Conservation (phyloP, 2,113 vertebrate species). For the Trochalopteron elliotii region DNA sequence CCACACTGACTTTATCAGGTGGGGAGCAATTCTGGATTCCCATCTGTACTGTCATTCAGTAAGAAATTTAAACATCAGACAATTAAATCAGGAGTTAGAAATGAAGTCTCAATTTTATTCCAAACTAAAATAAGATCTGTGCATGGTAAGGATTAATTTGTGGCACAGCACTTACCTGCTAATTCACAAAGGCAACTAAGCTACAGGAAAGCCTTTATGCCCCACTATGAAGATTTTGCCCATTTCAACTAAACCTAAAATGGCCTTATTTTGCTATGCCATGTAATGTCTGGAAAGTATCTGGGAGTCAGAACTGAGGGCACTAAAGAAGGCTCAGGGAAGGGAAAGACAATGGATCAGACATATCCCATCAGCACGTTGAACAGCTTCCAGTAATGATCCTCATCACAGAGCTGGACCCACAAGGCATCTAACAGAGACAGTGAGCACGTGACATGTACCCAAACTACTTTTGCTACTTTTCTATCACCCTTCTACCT, state of each 20-base stretch:
- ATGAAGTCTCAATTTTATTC: background rate
- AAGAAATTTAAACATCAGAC: background rate
- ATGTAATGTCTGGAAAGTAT: background rate
- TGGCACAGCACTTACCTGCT: background rate
- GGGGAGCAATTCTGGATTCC: background rate
- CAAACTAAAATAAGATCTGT: background rate
- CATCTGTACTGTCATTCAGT: background rate
- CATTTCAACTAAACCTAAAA: background rate
- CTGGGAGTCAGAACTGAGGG: background rate
- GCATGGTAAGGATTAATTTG: background rate
- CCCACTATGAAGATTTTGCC: background rate
- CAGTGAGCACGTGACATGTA: rapidly evolving
- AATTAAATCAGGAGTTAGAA: background rate
- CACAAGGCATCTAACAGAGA: rapidly evolving
- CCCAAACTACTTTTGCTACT: background rate
- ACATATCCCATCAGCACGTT: background rate
- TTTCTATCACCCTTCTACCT: background rate
- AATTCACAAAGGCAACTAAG: background rate
- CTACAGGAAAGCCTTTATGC: background rate
- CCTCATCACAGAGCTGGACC: background rate
- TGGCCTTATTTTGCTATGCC: background rate
- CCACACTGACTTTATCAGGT: background rate
- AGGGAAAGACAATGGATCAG: background rate
- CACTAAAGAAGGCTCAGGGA: background rate
- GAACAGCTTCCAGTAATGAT: background rate